These are phyloP conservation scores for Karalla daura DNA, from an alignment of 2,797 vertebrate genomes.

Conservation along the genomic window DNA sequence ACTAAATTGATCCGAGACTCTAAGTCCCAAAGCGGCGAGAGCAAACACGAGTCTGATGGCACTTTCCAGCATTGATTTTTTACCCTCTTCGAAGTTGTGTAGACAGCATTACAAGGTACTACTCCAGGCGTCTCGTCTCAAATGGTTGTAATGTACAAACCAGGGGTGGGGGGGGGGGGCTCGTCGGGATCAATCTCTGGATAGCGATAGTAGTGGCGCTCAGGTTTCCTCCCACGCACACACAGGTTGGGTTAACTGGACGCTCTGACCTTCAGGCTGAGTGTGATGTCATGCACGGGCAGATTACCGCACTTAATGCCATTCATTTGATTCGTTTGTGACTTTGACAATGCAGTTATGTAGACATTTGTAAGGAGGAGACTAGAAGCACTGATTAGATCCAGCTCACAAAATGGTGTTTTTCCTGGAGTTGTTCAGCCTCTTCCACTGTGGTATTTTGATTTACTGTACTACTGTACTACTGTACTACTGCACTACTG, in stretches of 20 bases:
- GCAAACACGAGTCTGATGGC: conserved; percentile 16
- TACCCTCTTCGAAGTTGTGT: not conserved
- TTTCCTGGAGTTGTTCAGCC: not conserved
- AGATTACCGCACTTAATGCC: not conserved
- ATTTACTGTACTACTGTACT: too few relatives aligned
- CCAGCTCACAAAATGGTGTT: not conserved
- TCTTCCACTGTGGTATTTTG: not conserved
- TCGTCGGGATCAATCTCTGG: conserved; percentile 20
- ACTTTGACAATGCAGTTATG: not conserved
- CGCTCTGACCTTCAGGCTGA: not conserved
- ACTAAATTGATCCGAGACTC: conserved; percentile 12
- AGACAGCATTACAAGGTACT: not conserved
- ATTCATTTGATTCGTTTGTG: not conserved
- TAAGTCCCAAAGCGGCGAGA: not conserved
- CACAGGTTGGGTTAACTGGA: not conserved
- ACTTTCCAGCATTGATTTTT: conserved; percentile 7
- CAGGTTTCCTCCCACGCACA: conserved; percentile 26
- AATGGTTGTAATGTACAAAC: conserved; percentile 29
- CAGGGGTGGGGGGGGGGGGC: conserved; percentile 22
- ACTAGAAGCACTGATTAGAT: not conserved
- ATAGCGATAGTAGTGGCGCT: conserved; percentile 5
- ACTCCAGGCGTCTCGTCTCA: conserved; percentile 17
- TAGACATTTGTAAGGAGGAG: not conserved
- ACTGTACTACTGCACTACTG: too few relatives aligned
- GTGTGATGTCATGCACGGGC: not conserved